A percentile compares a stretch with the other conserved stretches of the same genome.
Conservation (phyloP, 1,140 invertebrate genomes). For the Calephelis nemesis region DNA sequence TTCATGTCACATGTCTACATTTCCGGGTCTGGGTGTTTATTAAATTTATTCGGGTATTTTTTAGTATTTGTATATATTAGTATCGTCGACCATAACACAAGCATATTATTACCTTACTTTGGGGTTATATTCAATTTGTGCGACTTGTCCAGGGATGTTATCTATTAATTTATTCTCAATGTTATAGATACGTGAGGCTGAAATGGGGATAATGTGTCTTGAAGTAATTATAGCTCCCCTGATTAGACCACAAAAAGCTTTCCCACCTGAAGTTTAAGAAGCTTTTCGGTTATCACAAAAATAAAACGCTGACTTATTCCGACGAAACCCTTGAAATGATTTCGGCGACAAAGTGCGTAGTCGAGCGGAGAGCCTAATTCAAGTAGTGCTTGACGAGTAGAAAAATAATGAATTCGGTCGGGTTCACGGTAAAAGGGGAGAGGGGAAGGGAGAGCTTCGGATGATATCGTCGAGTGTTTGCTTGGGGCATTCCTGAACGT, state of each 20-base stretch:
- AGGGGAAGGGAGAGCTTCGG: slow-evolving; percentile 24
- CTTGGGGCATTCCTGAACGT: slow-evolving; percentile 25
- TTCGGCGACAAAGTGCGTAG: slow-evolving; percentile 17
- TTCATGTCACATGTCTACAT: no score
- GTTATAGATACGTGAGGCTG: no score
- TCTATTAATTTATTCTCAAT: no score
- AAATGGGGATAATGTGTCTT: no score
- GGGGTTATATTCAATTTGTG: no score
- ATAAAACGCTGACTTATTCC: background rate
- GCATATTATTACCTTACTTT: no score
- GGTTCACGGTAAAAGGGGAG: slow-evolving; percentile 21
- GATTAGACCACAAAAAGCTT: background rate
- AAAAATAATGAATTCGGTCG: slow-evolving; percentile 37
- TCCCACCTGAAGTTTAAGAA: slow-evolving; percentile 3
- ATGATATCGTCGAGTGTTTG: slow-evolving; percentile 33
- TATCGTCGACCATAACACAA: no score
- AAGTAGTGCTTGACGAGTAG: slow-evolving; percentile 27
- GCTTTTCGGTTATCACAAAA: slow-evolving; percentile 6
- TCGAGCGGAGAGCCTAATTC: slow-evolving; percentile 10
- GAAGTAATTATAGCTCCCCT: no score
- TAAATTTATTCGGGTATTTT: no score
- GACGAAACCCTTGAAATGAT: slow-evolving; percentile 7
- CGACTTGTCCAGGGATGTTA: no score
- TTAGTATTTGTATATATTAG: no score
- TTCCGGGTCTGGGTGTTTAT: no score